Conservation (phyloP, 92 coral and sea anemone genomes). For the Phenganax stokvisi region DNA sequence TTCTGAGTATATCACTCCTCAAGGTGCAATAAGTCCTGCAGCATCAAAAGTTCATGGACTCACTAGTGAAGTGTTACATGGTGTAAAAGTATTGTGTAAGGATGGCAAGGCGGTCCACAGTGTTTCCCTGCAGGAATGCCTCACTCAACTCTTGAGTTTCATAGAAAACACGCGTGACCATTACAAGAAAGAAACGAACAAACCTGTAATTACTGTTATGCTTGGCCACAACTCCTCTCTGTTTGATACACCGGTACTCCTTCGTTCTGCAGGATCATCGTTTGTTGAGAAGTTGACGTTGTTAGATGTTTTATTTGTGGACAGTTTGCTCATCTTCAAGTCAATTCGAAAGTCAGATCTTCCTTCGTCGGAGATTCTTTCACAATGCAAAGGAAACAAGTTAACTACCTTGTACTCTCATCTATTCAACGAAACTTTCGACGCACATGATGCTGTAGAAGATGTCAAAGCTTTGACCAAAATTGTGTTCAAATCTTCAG, state of each 20-base stretch:
- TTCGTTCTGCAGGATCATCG: constrained; percentile 41
- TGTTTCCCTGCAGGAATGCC: constrained; percentile 18
- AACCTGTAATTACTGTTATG: constrained; percentile 28
- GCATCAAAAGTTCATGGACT: constrained; percentile 31
- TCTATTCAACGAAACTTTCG: background rate
- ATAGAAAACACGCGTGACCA: constrained; percentile 8
- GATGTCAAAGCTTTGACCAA: constrained; percentile 22
- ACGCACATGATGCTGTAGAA: background rate
- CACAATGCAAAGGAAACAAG: constrained; percentile 1
- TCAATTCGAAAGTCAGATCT: constrained; percentile 27
- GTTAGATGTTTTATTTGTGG: constrained; percentile 40
- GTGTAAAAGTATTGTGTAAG: background rate
- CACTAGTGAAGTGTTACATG: background rate
- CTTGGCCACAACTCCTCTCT: constrained; percentile 47
- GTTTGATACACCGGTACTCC: constrained; percentile 47
- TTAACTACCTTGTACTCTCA: background rate
- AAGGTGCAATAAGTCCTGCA: background rate
- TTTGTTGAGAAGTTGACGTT: constrained; percentile 15
- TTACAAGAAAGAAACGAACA: background rate
- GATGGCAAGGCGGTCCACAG: background rate
- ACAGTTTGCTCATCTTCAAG: constrained; percentile 40
- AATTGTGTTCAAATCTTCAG: background rate
- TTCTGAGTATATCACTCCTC: constrained; percentile 4
- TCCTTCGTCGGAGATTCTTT: background rate
- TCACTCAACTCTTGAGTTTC: background rate